A percentile compares a stretch with the other conserved stretches of the same genome.
These are phyloP conservation scores for Archivesica marissinica DNA, from an alignment of 1,140 invertebrate species.

Conservation along the genomic window DNA sequence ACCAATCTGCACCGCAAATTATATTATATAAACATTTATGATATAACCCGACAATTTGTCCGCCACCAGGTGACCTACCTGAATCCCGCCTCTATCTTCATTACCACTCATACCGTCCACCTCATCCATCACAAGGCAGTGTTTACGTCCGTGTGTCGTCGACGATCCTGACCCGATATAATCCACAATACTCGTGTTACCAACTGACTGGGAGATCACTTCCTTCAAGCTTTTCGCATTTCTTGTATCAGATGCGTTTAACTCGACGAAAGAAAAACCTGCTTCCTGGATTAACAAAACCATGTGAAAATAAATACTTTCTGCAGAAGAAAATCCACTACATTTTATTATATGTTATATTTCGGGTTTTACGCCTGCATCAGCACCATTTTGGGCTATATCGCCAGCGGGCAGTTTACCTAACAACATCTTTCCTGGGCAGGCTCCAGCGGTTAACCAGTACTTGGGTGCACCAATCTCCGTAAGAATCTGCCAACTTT, in stretches of 20 bases:
- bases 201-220: conserved; percentile 89
- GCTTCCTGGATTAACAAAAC: conserved; percentile 87
- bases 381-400: too few species aligned
- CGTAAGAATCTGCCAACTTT: too few species aligned
- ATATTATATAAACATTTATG: too few species aligned
- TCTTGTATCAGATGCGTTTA: conserved; percentile 98
- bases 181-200: conserved; percentile 81
- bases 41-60: too few species aligned
- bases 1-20: too few species aligned
- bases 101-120: conserved; percentile 99
- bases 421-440: too few species aligned
- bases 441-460: too few species aligned
- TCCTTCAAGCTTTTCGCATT: conserved; percentile 95
- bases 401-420: too few species aligned
- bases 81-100: conserved; percentile 98
- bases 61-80: conserved; percentile 82
- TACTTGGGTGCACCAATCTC: too few species aligned
- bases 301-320: neutral
- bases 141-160: conserved; percentile 84
- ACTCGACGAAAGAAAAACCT: conserved; percentile 95
- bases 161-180: conserved; percentile 47
- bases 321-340: neutral
- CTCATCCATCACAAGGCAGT: conserved; percentile 99
- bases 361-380: too few species aligned
- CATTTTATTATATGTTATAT: too few species aligned